Base-by-base conservation (phyloP, 2,888 invertebrate species). In the Nemapogon koenigi region DNA sequence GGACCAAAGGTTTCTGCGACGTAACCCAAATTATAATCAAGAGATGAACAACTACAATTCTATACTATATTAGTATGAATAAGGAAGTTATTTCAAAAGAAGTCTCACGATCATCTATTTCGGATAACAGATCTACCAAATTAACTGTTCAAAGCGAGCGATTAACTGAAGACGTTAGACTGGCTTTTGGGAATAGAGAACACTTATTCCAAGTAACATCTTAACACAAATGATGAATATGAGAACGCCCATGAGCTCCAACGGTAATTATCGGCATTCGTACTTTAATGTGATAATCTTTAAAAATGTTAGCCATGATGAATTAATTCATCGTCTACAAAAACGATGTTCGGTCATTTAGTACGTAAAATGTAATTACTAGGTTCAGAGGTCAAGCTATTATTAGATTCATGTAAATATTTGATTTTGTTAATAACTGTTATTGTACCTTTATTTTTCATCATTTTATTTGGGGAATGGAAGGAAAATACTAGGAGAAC, bases 191-290 rank as follows among this genome's bases (percentile, higher is more conserved):
- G 26, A 38, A 31, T 32, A 29, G 35, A 16, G 43, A 35, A 53
- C 51, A 57, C 56, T 62, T 57, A 65, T 68, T 62, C 53, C 46
- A 49, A 55, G 60, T 70, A 67, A 73, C 71, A 63, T 76, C 73
- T 75, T 70, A 71, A 69, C 70, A 67, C 62, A 65, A 68, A 69
- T 71, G 72, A 73, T 72, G 62, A 59, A 69, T 71, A 59, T 54
- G 66, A 54, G 63, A 62, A 72, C 75, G 76, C 75, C 76, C 72
- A 64, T 65, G 48, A 53, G 58, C 53, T 60, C 53, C 55, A 51
- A 56, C 47, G 41, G 39, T 42, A 43, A 43, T 43, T 43, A 40
- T 40, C 37, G 31, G 39, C 30, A 33, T 30, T 40, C 26, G 30
- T 31, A 47, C 49, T 51, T 63, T 71, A 71, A 72, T 69, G 66